Percentiles rank a stretch among this genome's conserved stretches.
These are phyloP conservation scores for Lumbricus terrestris DNA, from an alignment of 2,888 invertebrate species.

Conservation along the genomic window DNA sequence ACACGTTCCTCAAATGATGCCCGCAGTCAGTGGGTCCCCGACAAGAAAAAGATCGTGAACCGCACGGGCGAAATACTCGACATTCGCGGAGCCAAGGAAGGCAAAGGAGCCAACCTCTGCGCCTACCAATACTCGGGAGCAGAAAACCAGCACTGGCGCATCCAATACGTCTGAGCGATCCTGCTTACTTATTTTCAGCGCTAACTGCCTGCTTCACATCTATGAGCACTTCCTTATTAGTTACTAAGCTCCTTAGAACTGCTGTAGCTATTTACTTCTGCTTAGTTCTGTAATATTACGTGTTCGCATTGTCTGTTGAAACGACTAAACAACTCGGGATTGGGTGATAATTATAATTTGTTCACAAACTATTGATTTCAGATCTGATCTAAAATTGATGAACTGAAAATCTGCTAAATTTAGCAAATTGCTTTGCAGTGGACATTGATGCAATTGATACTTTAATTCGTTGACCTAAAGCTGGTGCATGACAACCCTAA, in stretches of 20 bases:
- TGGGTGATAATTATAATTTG: too few relatives aligned
- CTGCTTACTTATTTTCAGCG: not conserved
- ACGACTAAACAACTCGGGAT: not conserved
- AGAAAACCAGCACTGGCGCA: conserved; percentile 31
- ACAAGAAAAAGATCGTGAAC: conserved; percentile 27
- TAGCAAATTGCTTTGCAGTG: too few relatives aligned
- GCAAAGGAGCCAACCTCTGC: conserved; percentile 30
- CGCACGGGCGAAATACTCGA: conserved; percentile 25
- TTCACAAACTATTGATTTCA: too few relatives aligned
- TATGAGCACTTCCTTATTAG: not conserved
- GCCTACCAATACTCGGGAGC: conserved; percentile 27
- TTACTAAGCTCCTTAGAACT: not conserved
- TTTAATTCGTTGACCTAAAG: too few relatives aligned
- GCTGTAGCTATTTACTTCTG: not conserved
- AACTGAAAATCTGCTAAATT: too few relatives aligned
- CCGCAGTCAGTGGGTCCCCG: not conserved
- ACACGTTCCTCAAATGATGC: not conserved
- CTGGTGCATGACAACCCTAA: too few relatives aligned
- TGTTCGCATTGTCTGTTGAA: not conserved
- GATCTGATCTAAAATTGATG: too few relatives aligned
- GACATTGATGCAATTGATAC: too few relatives aligned
- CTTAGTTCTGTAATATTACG: not conserved
- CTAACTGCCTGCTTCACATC: not conserved
- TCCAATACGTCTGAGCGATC: conserved; percentile 22
- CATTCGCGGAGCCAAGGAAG: conserved; percentile 27